Conservation (phyloP, 2,888 invertebrate genomes). For the Diplazon laetatorius region DNA sequence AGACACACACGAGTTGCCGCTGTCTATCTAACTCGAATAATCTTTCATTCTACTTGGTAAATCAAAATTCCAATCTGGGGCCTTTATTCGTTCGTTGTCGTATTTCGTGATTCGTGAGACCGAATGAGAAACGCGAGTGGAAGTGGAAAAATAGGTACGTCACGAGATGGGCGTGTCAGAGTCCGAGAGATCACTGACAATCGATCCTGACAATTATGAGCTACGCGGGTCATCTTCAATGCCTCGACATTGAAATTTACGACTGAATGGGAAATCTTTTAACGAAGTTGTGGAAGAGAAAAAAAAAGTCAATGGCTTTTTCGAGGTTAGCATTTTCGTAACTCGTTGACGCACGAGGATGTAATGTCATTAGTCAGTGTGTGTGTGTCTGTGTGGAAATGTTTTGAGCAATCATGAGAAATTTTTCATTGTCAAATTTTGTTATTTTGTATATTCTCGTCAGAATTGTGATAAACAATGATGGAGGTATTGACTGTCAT, state of each 20-base stretch:
- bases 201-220: conserved; percentile 28
- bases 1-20: too few species aligned
- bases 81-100: conserved; percentile 44
- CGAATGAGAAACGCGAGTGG: conserved; percentile 58
- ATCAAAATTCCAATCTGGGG: conserved; percentile 51
- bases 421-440: too few species aligned
- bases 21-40: conserved; percentile 39
- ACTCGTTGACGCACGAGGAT: too few species aligned
- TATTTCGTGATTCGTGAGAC: conserved; percentile 54
- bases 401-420: too few species aligned
- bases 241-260: conserved; percentile 47
- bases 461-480: too few species aligned
- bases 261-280: conserved; percentile 10
- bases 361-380: too few species aligned
- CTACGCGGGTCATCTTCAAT: conserved; percentile 28
- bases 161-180: conserved; percentile 52
- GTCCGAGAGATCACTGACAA: conserved; percentile 46
- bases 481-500: too few species aligned
- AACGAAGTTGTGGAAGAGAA: too few species aligned
- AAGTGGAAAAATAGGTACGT: conserved; percentile 57
- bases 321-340: too few species aligned
- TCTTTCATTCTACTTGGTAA: conserved; percentile 52
- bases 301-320: too few species aligned
- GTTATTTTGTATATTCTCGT: too few species aligned
- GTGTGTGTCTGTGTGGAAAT: too few species aligned